Base-by-base conservation (phyloP, 30 jellyfish, hydroid and myxozoan species). In the Pelagia noctiluca region DNA sequence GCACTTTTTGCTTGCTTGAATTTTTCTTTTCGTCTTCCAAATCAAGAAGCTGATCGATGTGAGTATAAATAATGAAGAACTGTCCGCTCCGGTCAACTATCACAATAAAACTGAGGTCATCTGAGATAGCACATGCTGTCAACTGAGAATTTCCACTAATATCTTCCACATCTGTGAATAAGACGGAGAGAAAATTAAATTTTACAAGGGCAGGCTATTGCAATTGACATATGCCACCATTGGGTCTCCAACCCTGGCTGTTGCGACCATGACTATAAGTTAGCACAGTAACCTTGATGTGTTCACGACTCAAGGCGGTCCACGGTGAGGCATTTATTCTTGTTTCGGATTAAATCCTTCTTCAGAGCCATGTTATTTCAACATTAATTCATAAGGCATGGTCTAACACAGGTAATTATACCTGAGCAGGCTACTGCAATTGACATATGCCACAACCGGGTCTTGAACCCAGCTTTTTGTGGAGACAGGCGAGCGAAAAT, bases 81-180 rank as follows among this genome's bases (percentile, higher is more conserved):
- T 21, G 29, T 2, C 64, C 26, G 5, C 34, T 26, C 18, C 63
- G 47, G 34, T 69, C 84, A 12, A 33, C 61, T 13, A 57, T 28
- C 18, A 82, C 10, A 46, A 71, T 47, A 31, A 35, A 68, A 21
- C 36, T 46, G 10, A 82, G 46, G 31, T 82, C 67, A 10, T 36
- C 48, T 50, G 92, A 68, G 24, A 80, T 66, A 29, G 50, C 32
- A 38, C 88, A 76, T 52, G 22, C 26, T 16, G 22, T 31, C 68
- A 52, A 28, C 68, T 31, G 53, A 7, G 5, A 54, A 31, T 5
- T 53, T 38, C 53, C 25, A 24, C 31, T n/a, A 10, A 36, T 33
- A 34, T 60, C n/a, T 31, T 33, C 46, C 49, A 60, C n/a, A 3
- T 11, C 23, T 25, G 32, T 33, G 25, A 11, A 28, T 52, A 11